These are phyloP conservation scores for Brenthis ino DNA, from an alignment of 2,888 invertebrate species.

Conservation along the genomic window DNA sequence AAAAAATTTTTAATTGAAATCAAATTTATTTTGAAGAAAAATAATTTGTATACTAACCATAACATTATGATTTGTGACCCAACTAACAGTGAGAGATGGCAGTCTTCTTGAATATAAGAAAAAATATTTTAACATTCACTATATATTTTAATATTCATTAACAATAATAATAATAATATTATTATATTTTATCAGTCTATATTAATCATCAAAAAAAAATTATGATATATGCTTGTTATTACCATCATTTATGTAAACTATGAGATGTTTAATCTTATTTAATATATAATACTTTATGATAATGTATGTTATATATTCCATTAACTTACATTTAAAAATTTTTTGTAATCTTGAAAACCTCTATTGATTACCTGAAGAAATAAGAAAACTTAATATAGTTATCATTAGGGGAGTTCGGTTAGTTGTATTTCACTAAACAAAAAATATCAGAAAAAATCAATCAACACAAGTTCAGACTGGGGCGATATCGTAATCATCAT, in stretches of 20 bases:
- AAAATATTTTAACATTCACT: background rate
- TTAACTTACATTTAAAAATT: too few species aligned
- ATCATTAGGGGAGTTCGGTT: too few species aligned
- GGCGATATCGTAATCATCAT: slow-evolving; percentile 24
- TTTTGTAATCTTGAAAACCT: too few species aligned
- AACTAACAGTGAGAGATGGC: background rate
- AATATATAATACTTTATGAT: too few species aligned
- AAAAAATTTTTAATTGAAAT: too few species aligned
- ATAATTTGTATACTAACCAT: slow-evolving; percentile 4
- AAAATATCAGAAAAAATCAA: slow-evolving; percentile 12
- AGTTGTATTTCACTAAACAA: background rate
- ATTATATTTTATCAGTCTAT: slow-evolving; percentile 18
- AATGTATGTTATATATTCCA: too few species aligned
- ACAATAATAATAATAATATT: background rate
- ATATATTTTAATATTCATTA: background rate
- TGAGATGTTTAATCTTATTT: too few species aligned
- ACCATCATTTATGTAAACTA: slow-evolving; percentile 24
- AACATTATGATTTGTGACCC: background rate
- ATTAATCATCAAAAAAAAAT: slow-evolving; percentile 26
- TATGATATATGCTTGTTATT: slow-evolving; percentile 36
- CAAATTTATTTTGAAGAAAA: background rate
- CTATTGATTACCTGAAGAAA: background rate
- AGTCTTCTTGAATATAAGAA: background rate
- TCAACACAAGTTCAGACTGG: slow-evolving; percentile 24
- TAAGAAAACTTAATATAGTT: background rate